Evolutionary conservation across 2,113 vertebrate species (phyloP).

Genomic region (Uropsilus gracilis): DNA sequence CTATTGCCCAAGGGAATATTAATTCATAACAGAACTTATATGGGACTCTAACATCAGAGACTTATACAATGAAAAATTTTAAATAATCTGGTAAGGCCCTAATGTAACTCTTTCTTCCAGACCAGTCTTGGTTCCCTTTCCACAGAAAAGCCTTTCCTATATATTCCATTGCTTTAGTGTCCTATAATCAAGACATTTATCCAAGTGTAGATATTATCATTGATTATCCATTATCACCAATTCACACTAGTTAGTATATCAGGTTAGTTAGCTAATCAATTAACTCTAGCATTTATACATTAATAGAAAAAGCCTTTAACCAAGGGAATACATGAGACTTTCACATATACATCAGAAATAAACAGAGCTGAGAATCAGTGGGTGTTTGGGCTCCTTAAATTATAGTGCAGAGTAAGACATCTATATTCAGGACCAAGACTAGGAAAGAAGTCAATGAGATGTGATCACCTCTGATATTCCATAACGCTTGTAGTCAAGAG

Average conservation of each 20-base stretch:
- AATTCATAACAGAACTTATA: background rate
- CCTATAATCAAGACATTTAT: background rate
- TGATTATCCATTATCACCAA: background rate
- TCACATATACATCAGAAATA: constrained; percentile 36
- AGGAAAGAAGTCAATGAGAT: background rate
- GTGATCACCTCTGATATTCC: background rate
- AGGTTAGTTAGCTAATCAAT: background rate
- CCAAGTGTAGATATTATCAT: background rate
- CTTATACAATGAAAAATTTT: background rate
- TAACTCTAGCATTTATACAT: background rate
- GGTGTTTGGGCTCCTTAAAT: background rate
- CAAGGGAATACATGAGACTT: background rate
- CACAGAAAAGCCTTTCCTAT: background rate
- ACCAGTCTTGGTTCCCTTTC: background rate
- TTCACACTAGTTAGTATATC: background rate
- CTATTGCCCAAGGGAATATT: background rate
- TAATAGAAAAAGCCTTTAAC: constrained; percentile 10
- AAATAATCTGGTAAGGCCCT: background rate
- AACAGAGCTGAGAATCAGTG: background rate
- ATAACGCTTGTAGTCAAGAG: background rate
- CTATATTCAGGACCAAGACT: background rate
- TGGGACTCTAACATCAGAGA: background rate
- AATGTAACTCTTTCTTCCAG: background rate
- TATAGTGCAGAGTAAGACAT: background rate
- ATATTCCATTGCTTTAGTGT: background rate